phyloP scores from a whole-genome alignment of 2,888 invertebrate species.

The Acrobasis suavella region DNA sequence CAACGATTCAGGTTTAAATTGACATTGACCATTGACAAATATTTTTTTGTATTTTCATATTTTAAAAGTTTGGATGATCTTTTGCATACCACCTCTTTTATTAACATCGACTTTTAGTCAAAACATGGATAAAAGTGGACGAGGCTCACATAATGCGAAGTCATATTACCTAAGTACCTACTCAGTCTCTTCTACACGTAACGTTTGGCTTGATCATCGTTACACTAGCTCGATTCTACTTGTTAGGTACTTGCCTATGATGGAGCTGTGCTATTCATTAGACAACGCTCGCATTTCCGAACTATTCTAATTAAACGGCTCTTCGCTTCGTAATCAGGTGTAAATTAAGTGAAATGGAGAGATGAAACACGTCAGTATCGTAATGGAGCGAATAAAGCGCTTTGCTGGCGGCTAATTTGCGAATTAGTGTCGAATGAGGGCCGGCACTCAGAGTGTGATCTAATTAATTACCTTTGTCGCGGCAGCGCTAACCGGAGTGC shows the following conservation, averaged over 20 bases:
- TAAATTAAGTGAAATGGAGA: constrained; percentile 59
- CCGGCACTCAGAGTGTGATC: constrained; percentile 66
- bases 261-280: too few relatives aligned
- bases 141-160: too few relatives aligned
- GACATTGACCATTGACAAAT: not conserved
- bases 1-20: not conserved
- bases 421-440: constrained; percentile 68
- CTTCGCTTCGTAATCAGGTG: constrained; percentile 23
- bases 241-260: too few relatives aligned
- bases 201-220: too few relatives aligned
- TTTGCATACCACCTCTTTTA: not conserved
- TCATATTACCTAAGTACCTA: too few relatives aligned
- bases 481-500: constrained; percentile 28
- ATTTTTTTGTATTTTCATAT: not conserved
- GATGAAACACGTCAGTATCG: constrained; percentile 50
- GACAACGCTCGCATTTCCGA: constrained; percentile 3
- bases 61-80: not conserved
- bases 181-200: too few relatives aligned
- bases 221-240: too few relatives aligned
- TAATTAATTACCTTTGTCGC: constrained; percentile 72
- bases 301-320: constrained; percentile 18
- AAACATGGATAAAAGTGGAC: too few relatives aligned
- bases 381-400: constrained; percentile 62
- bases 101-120: not conserved
- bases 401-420: constrained; percentile 69